These are phyloP conservation scores for Drosophila carrolli DNA, from an alignment of 1,140 invertebrate genomes.

Conservation along the genomic window DNA sequence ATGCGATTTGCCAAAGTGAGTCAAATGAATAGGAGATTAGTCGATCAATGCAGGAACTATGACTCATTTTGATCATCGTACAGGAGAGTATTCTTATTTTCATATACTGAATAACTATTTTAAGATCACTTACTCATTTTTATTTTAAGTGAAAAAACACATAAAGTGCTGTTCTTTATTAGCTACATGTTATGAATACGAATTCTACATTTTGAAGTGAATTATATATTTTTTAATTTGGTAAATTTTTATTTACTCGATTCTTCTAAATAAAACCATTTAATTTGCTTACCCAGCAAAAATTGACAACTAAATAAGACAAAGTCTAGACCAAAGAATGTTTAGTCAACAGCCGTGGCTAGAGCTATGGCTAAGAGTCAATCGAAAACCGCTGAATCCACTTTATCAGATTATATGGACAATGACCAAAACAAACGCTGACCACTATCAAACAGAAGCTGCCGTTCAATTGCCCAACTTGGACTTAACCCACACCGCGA, in stretches of 20 bases:
- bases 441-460: slow-evolving; percentile 48
- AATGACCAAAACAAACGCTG: slow-evolving; percentile 32
- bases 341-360: too few relatives aligned
- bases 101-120: too few relatives aligned
- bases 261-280: too few relatives aligned
- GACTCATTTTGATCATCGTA: too few relatives aligned
- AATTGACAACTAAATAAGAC: slow-evolving; percentile 1
- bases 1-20: slow-evolving; percentile 1
- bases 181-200: too few relatives aligned
- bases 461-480: slow-evolving; percentile 22
- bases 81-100: too few relatives aligned
- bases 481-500: slow-evolving; percentile 35
- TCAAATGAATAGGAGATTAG: neutral
- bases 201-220: too few relatives aligned
- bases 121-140: too few relatives aligned
- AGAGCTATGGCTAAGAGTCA: neutral
- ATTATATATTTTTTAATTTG: too few relatives aligned
- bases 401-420: slow-evolving; percentile 15
- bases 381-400: slow-evolving; percentile 5
- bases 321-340: neutral
- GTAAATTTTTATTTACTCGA: too few relatives aligned
- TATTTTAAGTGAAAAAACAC: too few relatives aligned
- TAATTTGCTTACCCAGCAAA: neutral
- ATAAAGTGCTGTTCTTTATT: too few relatives aligned
- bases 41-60: neutral